phyloP scores from a whole-genome alignment of 2,797 vertebrate genomes.

The Vespertilio murinus region DNA sequence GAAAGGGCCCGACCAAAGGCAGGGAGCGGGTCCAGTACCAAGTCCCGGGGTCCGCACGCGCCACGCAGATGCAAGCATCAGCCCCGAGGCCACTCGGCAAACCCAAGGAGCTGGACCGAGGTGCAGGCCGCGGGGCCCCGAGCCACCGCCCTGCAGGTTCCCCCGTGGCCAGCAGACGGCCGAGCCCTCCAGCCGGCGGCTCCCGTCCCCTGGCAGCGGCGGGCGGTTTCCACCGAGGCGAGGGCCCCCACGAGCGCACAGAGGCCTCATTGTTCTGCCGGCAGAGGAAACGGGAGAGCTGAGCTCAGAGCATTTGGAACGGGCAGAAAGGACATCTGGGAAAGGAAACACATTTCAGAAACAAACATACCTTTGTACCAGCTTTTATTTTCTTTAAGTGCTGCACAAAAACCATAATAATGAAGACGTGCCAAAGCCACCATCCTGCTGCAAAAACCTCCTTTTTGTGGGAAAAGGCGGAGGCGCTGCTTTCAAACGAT shows the following conservation, averaged over 20 bases:
- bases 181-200: background rate
- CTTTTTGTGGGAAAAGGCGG: background rate
- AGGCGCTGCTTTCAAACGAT: conserved; percentile 36
- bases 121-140: background rate
- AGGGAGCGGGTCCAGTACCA: background rate
- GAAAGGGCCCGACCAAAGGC: background rate
- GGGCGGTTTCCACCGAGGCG: background rate
- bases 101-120: background rate
- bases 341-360: conserved; percentile 79
- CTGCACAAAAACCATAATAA: background rate
- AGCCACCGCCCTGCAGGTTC: background rate
- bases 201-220: background rate
- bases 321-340: conserved; percentile 78
- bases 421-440: conserved; percentile 15
- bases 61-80: background rate
- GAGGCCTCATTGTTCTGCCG: conserved; percentile 72
- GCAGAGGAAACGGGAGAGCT: conserved; percentile 57
- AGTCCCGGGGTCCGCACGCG: background rate
- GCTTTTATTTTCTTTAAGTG: conserved; percentile 72
- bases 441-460: conserved; percentile 44
- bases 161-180: rapidly evolving
- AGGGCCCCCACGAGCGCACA: conserved; percentile 63
- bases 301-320: conserved; percentile 60
- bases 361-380: conserved; percentile 84
- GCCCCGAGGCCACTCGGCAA: rapidly evolving